Percentiles rank a stretch among this genome's conserved stretches.
phyloP scores from a whole-genome alignment of 92 coral and sea anemone species.

The Phenganax subtilis region DNA sequence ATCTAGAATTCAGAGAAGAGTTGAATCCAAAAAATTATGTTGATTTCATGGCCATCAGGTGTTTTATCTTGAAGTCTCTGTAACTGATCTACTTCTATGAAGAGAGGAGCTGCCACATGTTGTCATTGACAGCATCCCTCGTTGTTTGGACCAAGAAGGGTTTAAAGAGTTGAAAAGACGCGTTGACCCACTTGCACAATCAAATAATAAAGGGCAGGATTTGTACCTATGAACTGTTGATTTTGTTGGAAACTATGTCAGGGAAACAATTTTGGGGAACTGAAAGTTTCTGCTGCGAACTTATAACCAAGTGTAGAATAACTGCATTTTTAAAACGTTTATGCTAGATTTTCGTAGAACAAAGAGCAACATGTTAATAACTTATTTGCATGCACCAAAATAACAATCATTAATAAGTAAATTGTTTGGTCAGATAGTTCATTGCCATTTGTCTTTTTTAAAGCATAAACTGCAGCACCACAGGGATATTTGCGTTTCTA shows the following conservation, averaged over 20 bases:
- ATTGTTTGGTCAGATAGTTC: too few relatives aligned
- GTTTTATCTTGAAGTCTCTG: conserved; percentile 18
- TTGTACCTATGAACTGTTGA: conserved; percentile 20
- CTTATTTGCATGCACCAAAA: too few relatives aligned
- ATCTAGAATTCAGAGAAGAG: conserved; percentile 13
- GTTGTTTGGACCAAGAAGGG: conserved; percentile 2
- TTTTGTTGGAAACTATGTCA: conserved; percentile 28
- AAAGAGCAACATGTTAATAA: too few relatives aligned
- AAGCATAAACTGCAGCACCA: too few relatives aligned
- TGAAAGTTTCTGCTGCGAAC: too few relatives aligned
- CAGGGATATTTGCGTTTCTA: too few relatives aligned
- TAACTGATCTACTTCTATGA: conserved; percentile 17
- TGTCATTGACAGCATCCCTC: conserved; percentile 13
- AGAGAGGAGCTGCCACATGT: conserved; percentile 26
- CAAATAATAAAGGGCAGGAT: conserved; percentile 18
- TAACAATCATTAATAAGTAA: too few relatives aligned
- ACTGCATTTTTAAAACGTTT: too few relatives aligned
- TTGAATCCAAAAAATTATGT: conserved; percentile 24
- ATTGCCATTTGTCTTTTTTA: too few relatives aligned
- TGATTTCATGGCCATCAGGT: conserved; percentile 15
- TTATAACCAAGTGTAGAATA: too few relatives aligned
- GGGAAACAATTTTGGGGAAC: not conserved
- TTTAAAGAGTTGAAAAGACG: conserved; percentile 14
- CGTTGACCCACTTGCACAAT: conserved; percentile 22
- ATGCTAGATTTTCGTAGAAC: too few relatives aligned